Percentiles rank a stretch among this genome's conserved stretches.
These are phyloP conservation scores for Varroa destructor DNA, from an alignment of 1,140 invertebrate species.

Conservation along the genomic window DNA sequence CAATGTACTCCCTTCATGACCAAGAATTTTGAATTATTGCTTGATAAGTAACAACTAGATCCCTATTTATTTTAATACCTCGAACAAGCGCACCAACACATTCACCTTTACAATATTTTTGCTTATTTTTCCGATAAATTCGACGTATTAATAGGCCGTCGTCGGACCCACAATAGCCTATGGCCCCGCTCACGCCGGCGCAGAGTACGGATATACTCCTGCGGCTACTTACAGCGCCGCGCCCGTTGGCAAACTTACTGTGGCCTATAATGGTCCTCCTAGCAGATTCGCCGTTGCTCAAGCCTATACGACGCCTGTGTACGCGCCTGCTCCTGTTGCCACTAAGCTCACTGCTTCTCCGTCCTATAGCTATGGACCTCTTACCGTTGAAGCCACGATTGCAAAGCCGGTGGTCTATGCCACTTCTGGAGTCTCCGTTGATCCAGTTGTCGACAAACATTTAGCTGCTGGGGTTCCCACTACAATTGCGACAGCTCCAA, in stretches of 20 bases:
- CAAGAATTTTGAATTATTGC: too few species aligned
- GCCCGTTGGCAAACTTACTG: neutral
- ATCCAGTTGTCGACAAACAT: neutral
- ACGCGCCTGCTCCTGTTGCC: neutral
- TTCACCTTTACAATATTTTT: too few species aligned
- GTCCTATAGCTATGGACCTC: conserved; percentile 13
- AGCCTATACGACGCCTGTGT: neutral
- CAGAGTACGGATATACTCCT: conserved; percentile 1
- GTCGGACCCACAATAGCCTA: too few species aligned
- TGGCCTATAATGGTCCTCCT: neutral
- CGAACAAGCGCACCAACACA: too few species aligned
- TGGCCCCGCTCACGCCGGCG: too few species aligned
- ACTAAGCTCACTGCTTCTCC: neutral
- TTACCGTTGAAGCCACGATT: conserved; percentile 1
- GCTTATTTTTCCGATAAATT: too few species aligned
- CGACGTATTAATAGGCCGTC: too few species aligned
- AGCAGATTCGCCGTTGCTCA: neutral
- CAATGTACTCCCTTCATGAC: too few species aligned
- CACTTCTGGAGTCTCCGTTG: neutral
- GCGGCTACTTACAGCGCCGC: neutral
- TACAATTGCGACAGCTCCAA: neutral
- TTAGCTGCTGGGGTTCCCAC: neutral
- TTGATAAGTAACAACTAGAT: too few species aligned
- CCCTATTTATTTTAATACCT: too few species aligned
- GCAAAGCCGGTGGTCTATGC: conserved; percentile 13